phyloP scores from a whole-genome alignment of 2,888 invertebrate species.

The Fragum sueziense region DNA sequence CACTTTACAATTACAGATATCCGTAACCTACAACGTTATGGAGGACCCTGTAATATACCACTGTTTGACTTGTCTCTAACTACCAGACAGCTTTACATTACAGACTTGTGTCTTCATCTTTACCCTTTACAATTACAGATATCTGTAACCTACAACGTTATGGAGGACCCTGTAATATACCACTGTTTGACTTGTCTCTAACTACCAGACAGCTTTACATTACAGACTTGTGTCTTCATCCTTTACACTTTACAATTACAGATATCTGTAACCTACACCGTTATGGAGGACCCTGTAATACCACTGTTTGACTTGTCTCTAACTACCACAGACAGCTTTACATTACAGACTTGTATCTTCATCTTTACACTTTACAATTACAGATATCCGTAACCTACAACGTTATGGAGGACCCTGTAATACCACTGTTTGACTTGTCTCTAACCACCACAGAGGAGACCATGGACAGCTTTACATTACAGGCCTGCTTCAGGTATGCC shows the following conservation, averaged over 20 bases:
- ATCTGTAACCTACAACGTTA: no score
- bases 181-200: no score
- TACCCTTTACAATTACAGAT: not conserved
- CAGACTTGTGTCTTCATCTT: not conserved
- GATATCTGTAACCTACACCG: not conserved
- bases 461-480: constrained; percentile 27
- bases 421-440: constrained; percentile 19
- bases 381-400: constrained; percentile 44
- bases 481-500: constrained; percentile 36
- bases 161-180: no score
- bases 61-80: no score
- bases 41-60: no score
- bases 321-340: not conserved
- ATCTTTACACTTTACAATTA: no score
- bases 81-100: no score
- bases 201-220: no score
- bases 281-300: not conserved
- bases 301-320: not conserved
- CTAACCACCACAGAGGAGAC: constrained; percentile 27
- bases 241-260: not conserved
- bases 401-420: constrained; percentile 25
- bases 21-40: no score
- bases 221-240: no score
- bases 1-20: no score
- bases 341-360: no score